A percentile compares a stretch with the other conserved stretches of the same genome.
Conservation (phyloP, 2,797 vertebrate genomes). For the Pantherophis vulpinus region DNA sequence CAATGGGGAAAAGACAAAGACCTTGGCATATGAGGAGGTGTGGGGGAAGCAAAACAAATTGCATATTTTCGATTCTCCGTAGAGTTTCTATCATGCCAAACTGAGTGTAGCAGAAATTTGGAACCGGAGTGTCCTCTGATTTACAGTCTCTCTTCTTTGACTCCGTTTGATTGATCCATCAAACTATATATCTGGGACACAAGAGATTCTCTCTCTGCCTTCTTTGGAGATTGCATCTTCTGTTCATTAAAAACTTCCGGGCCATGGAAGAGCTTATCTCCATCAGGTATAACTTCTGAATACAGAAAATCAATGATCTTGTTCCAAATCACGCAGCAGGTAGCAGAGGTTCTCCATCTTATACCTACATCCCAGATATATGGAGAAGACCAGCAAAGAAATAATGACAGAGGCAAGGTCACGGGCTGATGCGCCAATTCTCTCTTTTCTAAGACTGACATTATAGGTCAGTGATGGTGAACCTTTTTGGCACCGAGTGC, state of each 20-base stretch:
- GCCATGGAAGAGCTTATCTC: background rate
- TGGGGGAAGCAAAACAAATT: background rate
- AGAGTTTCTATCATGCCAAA: background rate
- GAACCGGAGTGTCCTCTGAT: background rate
- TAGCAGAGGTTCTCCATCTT: background rate
- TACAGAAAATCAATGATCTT: background rate
- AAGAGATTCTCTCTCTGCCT: background rate
- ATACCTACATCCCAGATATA: background rate
- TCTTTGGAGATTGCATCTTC: background rate
- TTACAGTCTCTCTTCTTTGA: background rate
- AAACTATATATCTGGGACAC: background rate
- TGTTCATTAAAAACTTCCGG: background rate
- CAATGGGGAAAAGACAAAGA: background rate
- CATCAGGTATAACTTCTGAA: background rate
- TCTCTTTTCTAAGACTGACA: background rate
- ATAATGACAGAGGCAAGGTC: background rate
- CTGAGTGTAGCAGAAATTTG: background rate
- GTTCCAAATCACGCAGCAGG: background rate
- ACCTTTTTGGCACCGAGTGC: no score
- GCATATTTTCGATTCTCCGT: background rate
- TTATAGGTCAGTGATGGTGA: no score
- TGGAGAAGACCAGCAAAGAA: background rate
- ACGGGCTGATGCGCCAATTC: background rate
- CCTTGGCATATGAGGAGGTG: background rate
- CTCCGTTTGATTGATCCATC: background rate